phyloP scores from a whole-genome alignment of 2,797 vertebrate genomes.

The Phylloscopus collybita region DNA sequence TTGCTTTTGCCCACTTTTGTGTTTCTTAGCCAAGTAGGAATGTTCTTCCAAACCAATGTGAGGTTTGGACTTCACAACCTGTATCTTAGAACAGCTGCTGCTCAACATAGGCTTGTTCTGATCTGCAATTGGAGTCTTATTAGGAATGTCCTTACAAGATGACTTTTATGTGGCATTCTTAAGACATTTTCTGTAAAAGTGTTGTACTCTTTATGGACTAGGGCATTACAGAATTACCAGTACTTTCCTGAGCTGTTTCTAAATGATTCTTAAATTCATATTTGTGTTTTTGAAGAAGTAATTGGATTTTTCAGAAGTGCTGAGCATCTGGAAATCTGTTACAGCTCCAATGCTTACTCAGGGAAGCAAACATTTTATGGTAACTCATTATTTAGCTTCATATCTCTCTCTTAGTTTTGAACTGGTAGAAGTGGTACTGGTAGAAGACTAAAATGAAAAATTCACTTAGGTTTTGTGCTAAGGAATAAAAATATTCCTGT shows the following conservation, averaged over 20 bases:
- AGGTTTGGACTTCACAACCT: not conserved
- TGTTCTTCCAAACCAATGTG: not conserved
- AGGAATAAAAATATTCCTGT: not conserved
- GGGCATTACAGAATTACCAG: not conserved
- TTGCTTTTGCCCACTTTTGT: not conserved
- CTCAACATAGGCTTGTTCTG: not conserved
- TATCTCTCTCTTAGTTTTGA: not conserved
- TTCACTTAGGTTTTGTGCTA: not conserved
- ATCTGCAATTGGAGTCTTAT: not conserved
- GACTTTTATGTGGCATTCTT: not conserved
- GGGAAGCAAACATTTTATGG: not conserved
- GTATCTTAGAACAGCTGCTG: not conserved
- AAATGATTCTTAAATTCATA: not conserved
- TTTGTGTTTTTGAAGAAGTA: not conserved
- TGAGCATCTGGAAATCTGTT: not conserved
- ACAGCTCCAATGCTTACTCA: not conserved
- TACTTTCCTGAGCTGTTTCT: not conserved
- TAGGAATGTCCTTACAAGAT: not conserved
- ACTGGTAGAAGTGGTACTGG: not conserved
- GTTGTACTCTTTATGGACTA: not conserved
- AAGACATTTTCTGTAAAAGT: not conserved
- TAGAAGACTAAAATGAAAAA: not conserved
- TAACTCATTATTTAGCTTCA: not conserved
- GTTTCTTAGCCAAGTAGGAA: not conserved
- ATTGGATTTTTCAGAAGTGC: constrained; percentile 12